Evolutionary conservation across 2,797 vertebrate species (phyloP), one percentile per base, ranked within the genome.

Genomic region (Loriculus beryllinus): DNA sequence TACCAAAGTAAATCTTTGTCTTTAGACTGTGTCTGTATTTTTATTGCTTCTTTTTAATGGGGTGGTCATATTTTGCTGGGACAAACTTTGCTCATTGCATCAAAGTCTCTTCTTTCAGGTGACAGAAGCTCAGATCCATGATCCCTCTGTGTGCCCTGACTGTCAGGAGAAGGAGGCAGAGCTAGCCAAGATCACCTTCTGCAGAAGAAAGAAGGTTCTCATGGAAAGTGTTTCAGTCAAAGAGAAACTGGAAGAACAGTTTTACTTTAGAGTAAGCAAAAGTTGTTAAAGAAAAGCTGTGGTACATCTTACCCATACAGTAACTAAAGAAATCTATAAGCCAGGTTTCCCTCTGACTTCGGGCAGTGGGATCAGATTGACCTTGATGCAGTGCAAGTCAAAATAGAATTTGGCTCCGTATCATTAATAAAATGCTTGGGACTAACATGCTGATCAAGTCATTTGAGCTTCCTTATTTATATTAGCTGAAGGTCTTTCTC

Each of bases 251-350:
- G 77, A 96, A 76, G 70, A 96, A 39, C 86, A 54, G 4, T n/a
- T 97, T n/a, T 95, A 92, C 62, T 87, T 23, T 54, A 95, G 82
- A 25, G 97, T 97, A 95, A 96, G 95, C 29, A 84, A 77, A 71
- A 31, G 4, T 7, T 82, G 26, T 47, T 74, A 4, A 19, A 59
- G 59, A 57, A 13, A n/a, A 31, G 5, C 15, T 14, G 2, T 68
- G 43, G 9, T 56, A 3, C 12, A 2, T 35, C 39, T 82, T 77
- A 3, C 40, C 33, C 13, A 5, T 75, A 6, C 15, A 88, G 42
- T 21, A 80, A 37, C 14, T 42, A 33, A 68, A 33, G 47, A 29
- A 64, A 60, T 28, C 25, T 12, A 1, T 26, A 15, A 77, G 40
- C 37, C 77, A 70, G 19, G 16, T 67, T 70, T 33, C 15, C 13